phyloP scores from a whole-genome alignment of 1,140 invertebrate species.

The Paraescarpia echinospica region DNA sequence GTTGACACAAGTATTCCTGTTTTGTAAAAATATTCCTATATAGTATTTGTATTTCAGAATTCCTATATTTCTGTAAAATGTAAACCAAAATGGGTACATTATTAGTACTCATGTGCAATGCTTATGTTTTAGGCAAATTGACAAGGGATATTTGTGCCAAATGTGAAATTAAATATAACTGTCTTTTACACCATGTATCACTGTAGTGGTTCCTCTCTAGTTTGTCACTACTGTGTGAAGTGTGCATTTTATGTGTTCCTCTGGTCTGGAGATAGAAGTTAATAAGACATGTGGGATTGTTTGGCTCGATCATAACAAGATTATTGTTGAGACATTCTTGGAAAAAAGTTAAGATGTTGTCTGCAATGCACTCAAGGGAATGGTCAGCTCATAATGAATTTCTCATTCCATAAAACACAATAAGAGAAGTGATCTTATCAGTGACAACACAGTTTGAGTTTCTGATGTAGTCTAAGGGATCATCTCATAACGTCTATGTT shows the following conservation, averaged over 20 bases:
- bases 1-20: too few species aligned
- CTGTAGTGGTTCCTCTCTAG: not conserved
- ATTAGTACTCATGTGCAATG: not conserved
- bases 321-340: not conserved
- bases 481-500: too few species aligned
- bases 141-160: not conserved
- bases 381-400: not conserved
- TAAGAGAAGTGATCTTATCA: not conserved
- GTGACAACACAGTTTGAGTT: too few species aligned
- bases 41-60: too few species aligned
- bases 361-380: not conserved
- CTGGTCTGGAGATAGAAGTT: not conserved
- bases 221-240: not conserved
- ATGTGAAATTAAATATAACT: not conserved
- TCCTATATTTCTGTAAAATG: too few species aligned
- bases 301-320: not conserved
- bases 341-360: not conserved
- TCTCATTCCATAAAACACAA: not conserved
- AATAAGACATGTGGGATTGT: not conserved
- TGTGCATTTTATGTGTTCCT: not conserved
- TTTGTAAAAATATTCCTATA: too few species aligned
- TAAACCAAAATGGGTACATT: not conserved
- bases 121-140: not conserved
- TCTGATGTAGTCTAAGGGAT: too few species aligned
- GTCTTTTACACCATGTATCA: not conserved